Percentiles rank a stretch among this genome's conserved stretches.
Evolutionary conservation across 2,888 invertebrate species (phyloP).

Genomic region (Tetragonisca angustula): DNA sequence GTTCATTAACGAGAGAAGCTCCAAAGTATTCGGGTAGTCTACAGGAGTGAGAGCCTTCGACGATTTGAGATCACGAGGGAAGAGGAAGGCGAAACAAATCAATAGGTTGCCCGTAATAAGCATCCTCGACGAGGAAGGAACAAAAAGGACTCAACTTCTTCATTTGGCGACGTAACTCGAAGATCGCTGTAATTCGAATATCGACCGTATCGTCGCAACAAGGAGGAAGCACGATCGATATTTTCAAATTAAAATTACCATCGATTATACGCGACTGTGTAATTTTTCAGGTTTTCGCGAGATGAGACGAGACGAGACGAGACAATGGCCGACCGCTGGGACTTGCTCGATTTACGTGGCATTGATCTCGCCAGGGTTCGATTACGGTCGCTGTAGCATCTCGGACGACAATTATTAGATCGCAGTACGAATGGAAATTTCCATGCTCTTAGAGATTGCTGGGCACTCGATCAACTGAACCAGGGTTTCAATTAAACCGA

Average conservation of each 20-base stretch:
- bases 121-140: neutral
- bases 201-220: neutral
- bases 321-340: constrained; percentile 31
- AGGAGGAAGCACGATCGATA: constrained; percentile 3
- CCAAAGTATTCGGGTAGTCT: neutral
- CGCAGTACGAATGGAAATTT: constrained; percentile 36
- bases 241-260: constrained; percentile 18
- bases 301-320: neutral
- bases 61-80: neutral
- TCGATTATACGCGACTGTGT: neutral
- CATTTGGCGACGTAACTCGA: neutral
- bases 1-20: neutral
- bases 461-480: constrained; percentile 3
- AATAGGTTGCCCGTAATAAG: neutral
- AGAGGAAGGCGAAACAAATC: neutral
- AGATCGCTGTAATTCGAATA: neutral
- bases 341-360: constrained; percentile 48
- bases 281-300: constrained; percentile 6
- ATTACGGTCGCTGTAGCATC: constrained; percentile 33
- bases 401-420: constrained; percentile 41
- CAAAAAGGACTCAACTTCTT: neutral
- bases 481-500: constrained; percentile 54
- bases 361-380: constrained; percentile 15
- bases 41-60: neutral
- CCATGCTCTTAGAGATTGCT: constrained; percentile 52